Base-by-base conservation (phyloP, 92 coral and sea anemone genomes). In the Muricea muricata region DNA sequence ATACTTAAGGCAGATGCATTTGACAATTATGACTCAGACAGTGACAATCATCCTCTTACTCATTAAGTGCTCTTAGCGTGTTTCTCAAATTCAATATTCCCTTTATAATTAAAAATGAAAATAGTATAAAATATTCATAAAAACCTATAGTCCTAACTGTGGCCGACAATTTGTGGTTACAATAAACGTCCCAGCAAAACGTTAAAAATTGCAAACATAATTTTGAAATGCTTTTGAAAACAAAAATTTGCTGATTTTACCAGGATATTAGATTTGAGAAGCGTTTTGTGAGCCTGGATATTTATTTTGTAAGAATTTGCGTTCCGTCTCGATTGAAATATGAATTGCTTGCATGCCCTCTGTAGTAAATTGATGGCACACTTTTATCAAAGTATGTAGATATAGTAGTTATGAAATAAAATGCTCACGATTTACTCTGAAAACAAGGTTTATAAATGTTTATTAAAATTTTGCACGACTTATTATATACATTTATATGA, bases 111-210 rank as follows among this genome's bases (percentile, higher is more conserved):
- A n/a, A n/a, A n/a, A 75, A 20, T 73, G 37, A 18, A 73, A 7
- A 33, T 40, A 9, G 55, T 6, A 39, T 75, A 35, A 75, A 75
- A 47, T 75, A 47, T 75, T 75, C 1, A 75, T 75, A 21, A 13
- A 21, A 21, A 8, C 11, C 61, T 20, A 8, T 25, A 11, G 25
- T 20, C 39, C 79, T 42, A 73, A 73, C 39, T 26, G 23, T 48
- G 46, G 32, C 39, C 17, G 45, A 57, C 23, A 48, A 6, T 52
- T 75, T 75, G 70, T 40, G 35, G 70, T 18, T 13, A 28, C 13
- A 60, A 48, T 48, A 48, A 20, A 52, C 8, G 60, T 45, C 14
- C 14, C 50, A 6, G 50, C 50, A 12, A 45, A 45, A 45, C 14
- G 50, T 45, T 17, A 37, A 37, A 17, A 45, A 45, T n/a, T n/a